Evolutionary conservation across 2,113 vertebrate genomes (phyloP).

Genomic region (Phocoena phocoena): DNA sequence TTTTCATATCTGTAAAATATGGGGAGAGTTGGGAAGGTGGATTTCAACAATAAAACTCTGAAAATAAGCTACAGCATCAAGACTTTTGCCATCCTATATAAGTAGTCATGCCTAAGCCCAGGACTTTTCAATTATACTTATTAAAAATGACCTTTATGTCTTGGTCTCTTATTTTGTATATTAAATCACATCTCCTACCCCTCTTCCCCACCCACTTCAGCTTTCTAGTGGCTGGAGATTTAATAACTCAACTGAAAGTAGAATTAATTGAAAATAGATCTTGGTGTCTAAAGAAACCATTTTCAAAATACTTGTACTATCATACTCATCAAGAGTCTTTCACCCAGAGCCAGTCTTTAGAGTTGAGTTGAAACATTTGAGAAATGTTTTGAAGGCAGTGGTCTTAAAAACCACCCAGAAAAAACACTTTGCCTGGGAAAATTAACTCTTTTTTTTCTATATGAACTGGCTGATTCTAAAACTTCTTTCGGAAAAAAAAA

Average conservation of each 20-base stretch:
- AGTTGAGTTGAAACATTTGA: neutral
- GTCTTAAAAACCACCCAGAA: neutral
- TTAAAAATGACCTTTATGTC: neutral
- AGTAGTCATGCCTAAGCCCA: neutral
- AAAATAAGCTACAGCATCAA: neutral
- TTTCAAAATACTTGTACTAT: neutral
- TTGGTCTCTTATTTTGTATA: neutral
- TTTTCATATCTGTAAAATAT: neutral
- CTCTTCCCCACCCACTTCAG: neutral
- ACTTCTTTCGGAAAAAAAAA: neutral
- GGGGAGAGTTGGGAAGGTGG: neutral
- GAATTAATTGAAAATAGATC: neutral
- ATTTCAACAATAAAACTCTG: neutral
- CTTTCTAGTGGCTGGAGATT: neutral
- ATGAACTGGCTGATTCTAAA: neutral
- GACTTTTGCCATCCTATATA: neutral
- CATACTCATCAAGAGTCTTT: neutral
- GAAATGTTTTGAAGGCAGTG: neutral
- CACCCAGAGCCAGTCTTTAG: neutral
- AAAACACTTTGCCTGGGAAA: neutral
- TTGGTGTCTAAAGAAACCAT: neutral
- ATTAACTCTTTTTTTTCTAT: slow-evolving; percentile 1
- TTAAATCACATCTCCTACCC: neutral
- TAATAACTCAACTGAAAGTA: neutral
- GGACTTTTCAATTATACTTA: neutral